Percentiles rank a stretch among this genome's conserved stretches.
Conservation (phyloP, 2,113 vertebrate genomes). For the Bettongia penicillata region DNA sequence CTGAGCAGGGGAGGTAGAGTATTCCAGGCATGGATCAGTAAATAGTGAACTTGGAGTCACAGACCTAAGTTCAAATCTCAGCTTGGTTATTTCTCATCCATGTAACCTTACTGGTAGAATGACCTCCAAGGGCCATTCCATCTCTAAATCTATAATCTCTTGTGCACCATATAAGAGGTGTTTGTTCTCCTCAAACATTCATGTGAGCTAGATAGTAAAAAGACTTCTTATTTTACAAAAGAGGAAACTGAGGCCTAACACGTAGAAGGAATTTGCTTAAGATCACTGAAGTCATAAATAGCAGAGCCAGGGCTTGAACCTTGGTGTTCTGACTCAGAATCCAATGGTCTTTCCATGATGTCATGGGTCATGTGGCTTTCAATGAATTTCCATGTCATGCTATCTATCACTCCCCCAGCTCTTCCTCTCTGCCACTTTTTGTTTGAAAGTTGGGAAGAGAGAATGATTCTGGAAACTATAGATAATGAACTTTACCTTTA, state of each 20-base stretch:
- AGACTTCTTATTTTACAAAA: conserved; percentile 25
- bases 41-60: not conserved
- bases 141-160: not conserved
- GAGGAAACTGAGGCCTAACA: conserved; percentile 12
- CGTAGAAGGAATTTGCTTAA: not conserved
- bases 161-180: not conserved
- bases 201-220: not conserved
- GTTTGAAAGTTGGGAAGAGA: not conserved
- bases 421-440: not conserved
- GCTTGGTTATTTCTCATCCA: not conserved
- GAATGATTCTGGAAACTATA: not conserved
- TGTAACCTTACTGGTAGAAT: not conserved
- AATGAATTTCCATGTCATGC: not conserved
- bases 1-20: not conserved
- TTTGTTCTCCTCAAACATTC: not conserved
- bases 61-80: not conserved
- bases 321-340: not conserved
- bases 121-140: not conserved
- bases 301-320: not conserved
- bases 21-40: not conserved
- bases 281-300: not conserved
- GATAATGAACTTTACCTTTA: not conserved
- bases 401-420: not conserved
- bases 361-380: not conserved
- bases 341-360: not conserved